Base-by-base conservation (phyloP, 2,113 vertebrate species). In the Malurus elegans region DNA sequence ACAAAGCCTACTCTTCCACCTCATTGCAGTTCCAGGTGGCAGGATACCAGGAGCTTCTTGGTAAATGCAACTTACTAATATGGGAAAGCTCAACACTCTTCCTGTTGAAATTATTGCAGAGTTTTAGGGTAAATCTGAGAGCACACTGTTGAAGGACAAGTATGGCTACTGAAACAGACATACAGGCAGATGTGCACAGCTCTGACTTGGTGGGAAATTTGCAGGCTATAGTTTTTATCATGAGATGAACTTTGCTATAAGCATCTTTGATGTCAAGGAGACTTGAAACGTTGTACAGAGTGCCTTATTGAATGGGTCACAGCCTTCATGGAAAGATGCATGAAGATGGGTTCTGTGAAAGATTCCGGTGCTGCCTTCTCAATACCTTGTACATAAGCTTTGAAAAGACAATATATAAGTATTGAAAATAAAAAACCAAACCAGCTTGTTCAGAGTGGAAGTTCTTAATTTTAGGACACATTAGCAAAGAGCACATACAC, bases 31-130 rank as follows among this genome's bases (percentile, higher is more conserved):
- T 93, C 91, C 86, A 95, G 67, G 79, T 93, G 93, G 95, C 91
- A 86, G 31, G 34, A 53, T 90, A 90, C 91, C 82, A 93, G 83
- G 45, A 91, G 26, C 64, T 88, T 32, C 64, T 70, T 96, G 94
- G 93, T 91, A 96, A 91, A 47, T 91, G 70, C 34, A 89, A 54
- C 32, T 76, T 83, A 50, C 7, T 76, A 44, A 80, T 45, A 80
- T 86, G 83, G 67, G 86, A 96, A 93, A 92, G 54, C 79, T 91
- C 75, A 79, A 75, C 86, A 90, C 53, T 24, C 57, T 96, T 79
- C 66, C 79, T 86, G 36, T 40, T 92, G 75, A 90, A 90, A 86
- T 86, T 65, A 82, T 31, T 88, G 54, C 20, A 3, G 66, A 56
- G 25, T 81, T 92, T 50, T 42, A 58, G 86, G 28, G 48, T 82